A percentile compares a stretch with the other conserved stretches of the same genome.
phyloP scores from a whole-genome alignment of 2,113 vertebrate species.

The Tragelaphus imberbis region DNA sequence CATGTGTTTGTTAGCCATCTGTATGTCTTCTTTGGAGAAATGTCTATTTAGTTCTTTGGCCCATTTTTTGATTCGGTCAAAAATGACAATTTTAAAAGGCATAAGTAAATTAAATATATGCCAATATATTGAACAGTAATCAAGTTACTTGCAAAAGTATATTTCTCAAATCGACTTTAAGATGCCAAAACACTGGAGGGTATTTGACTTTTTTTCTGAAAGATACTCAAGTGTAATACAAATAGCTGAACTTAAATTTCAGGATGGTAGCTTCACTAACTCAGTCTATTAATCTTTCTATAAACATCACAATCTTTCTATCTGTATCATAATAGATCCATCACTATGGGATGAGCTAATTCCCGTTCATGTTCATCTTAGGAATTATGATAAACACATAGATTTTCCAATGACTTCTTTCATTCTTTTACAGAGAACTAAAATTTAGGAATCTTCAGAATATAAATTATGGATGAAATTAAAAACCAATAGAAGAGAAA shows the following conservation, averaged over 20 bases:
- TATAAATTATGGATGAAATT: background rate
- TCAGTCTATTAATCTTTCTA: background rate
- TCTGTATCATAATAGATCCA: background rate
- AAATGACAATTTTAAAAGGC: slow-evolving; percentile 64
- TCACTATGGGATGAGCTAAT: background rate
- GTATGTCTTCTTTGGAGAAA: too few relatives aligned
- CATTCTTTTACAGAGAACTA: background rate
- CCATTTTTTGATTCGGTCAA: too few relatives aligned
- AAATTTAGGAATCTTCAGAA: background rate
- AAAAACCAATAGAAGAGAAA: background rate
- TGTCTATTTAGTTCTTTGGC: too few relatives aligned
- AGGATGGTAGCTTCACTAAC: background rate
- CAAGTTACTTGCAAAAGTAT: slow-evolving; percentile 61
- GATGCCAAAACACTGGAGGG: background rate
- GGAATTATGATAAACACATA: background rate
- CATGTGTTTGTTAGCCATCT: too few relatives aligned
- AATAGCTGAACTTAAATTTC: background rate
- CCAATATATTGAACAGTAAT: slow-evolving; percentile 61
- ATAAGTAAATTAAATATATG: slow-evolving; percentile 67
- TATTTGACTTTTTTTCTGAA: slow-evolving; percentile 31
- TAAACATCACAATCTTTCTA: background rate
- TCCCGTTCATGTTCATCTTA: background rate
- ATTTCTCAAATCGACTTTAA: slow-evolving; percentile 59
- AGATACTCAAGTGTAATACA: background rate
- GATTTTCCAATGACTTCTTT: background rate